Conservation (phyloP, 2,888 invertebrate species). For the Cataglyphis albicans region DNA sequence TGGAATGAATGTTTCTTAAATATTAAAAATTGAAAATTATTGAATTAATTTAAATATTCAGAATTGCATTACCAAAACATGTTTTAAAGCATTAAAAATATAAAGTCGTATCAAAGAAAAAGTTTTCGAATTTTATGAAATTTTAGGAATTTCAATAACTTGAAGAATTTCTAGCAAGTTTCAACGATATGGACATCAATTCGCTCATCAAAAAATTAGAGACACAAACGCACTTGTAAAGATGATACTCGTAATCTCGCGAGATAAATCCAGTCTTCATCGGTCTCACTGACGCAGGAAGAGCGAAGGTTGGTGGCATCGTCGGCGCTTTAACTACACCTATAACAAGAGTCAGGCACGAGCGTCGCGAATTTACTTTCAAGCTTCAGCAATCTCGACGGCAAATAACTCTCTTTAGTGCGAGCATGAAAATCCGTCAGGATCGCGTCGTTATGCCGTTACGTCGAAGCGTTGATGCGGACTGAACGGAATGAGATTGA, state of each 20-base stretch:
- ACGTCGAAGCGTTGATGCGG: constrained; percentile 71
- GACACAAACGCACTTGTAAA: constrained; percentile 24
- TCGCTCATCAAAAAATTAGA: background rate
- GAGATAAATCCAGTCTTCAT: constrained; percentile 24
- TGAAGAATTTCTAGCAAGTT: background rate
- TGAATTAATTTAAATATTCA: constrained; percentile 2
- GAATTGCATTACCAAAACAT: background rate
- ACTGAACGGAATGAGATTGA: constrained; percentile 72
- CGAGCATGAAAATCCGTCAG: constrained; percentile 58
- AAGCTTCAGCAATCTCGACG: constrained; percentile 26
- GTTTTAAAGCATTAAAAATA: background rate
- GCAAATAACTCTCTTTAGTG: constrained; percentile 34
- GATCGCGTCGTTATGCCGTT: constrained; percentile 67
- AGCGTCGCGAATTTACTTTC: constrained; percentile 5
- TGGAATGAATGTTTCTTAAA: background rate
- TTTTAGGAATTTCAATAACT: background rate
- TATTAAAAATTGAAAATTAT: background rate
- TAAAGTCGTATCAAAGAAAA: background rate
- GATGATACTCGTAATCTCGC: constrained; percentile 35
- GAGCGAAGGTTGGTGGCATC: constrained; percentile 32
- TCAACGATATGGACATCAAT: background rate
- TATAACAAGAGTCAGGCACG: constrained; percentile 1
- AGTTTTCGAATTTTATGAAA: background rate
- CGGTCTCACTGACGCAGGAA: constrained; percentile 33
- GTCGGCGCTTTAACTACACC: constrained; percentile 26